Percentiles rank a stretch among this genome's conserved stretches.
These are phyloP conservation scores for Andrena camellia DNA, from an alignment of 2,888 invertebrate genomes.

Conservation along the genomic window DNA sequence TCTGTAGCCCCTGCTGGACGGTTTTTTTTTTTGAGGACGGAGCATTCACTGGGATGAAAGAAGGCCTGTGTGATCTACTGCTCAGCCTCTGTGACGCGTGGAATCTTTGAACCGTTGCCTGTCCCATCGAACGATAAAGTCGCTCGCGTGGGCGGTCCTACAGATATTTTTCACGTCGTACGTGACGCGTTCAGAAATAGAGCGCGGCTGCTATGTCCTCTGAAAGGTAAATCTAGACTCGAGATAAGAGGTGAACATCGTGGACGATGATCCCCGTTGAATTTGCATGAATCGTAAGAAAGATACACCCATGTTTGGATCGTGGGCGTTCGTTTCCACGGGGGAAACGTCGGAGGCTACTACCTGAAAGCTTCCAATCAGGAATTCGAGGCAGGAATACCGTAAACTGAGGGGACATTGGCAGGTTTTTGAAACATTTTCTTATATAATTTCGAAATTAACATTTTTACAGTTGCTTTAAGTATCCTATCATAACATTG, in stretches of 20 bases:
- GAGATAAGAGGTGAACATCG: slow-evolving; percentile 20
- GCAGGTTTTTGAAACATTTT: too few relatives aligned
- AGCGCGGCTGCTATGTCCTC: background rate
- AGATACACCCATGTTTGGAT: background rate
- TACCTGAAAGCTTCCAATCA: slow-evolving; percentile 22
- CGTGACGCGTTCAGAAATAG: background rate
- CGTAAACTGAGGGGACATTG: too few relatives aligned
- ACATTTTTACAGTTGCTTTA: too few relatives aligned
- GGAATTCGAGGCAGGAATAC: slow-evolving; percentile 28
- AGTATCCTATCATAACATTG: too few relatives aligned
- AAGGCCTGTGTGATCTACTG: too few relatives aligned
- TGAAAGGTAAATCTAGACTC: slow-evolving; percentile 7
- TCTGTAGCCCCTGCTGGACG: background rate
- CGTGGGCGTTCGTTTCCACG: slow-evolving; percentile 15
- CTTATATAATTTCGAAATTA: too few relatives aligned
- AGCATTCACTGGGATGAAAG: too few relatives aligned
- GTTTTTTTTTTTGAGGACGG: too few relatives aligned
- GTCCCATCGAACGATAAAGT: background rate
- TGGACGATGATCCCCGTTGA: slow-evolving; percentile 1
- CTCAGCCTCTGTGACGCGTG: background rate
- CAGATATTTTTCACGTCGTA: background rate
- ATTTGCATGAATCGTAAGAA: slow-evolving; percentile 26
- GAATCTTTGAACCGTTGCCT: slow-evolving; percentile 9
- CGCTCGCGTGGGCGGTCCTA: slow-evolving; percentile 3
- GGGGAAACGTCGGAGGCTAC: background rate